phyloP scores from a whole-genome alignment of 2,113 vertebrate species.

The Trogon melanurus region DNA sequence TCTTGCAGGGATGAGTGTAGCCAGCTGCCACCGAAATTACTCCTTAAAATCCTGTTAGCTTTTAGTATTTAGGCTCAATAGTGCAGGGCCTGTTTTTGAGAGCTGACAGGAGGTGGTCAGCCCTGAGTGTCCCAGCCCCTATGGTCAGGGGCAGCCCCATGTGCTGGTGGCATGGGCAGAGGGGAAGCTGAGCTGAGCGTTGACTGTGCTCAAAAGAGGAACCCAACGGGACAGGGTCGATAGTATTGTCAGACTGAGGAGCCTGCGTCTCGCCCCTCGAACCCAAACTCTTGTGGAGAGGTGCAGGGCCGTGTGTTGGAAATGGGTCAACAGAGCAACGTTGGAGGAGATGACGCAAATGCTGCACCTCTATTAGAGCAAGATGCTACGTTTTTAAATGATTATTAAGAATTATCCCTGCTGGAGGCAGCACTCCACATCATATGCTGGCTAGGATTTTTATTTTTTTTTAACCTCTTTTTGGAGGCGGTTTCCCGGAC shows the following conservation, averaged over 20 bases:
- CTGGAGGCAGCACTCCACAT: background rate
- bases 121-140: background rate
- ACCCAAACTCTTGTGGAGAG: background rate
- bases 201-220: background rate
- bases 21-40: background rate
- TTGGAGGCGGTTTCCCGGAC: background rate
- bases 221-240: accelerated
- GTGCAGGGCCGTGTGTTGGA: background rate
- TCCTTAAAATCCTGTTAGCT: background rate
- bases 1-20: background rate
- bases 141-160: background rate
- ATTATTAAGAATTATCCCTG: background rate
- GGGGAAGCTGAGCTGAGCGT: background rate
- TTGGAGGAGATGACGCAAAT: background rate
- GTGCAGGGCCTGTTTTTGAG: background rate
- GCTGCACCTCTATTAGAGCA: background rate
- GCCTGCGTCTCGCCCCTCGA: background rate
- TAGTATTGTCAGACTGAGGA: background rate
- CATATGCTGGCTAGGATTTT: background rate
- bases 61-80: background rate
- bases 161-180: background rate
- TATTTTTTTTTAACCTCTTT: background rate
- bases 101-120: background rate
- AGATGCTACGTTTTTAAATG: background rate
- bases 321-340: background rate